These are phyloP conservation scores for Buathra laborator DNA, from an alignment of 2,888 invertebrate genomes.

Conservation along the genomic window DNA sequence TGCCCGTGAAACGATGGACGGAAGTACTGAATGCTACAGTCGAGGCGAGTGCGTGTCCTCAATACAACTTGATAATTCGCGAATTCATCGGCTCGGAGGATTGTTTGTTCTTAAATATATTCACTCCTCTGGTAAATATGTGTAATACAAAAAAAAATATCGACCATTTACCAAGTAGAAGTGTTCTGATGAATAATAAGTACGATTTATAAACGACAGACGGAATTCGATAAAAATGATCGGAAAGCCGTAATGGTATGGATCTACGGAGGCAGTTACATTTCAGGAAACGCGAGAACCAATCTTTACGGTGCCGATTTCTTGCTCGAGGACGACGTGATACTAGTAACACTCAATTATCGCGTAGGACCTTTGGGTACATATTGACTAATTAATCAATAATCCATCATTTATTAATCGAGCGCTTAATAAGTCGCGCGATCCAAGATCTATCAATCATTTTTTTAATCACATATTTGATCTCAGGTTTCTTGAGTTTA, in stretches of 20 bases:
- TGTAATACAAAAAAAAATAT: too few relatives aligned
- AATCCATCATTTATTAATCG: neutral
- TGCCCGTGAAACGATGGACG: conserved; percentile 63
- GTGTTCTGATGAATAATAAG: neutral
- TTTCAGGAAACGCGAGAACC: conserved; percentile 45
- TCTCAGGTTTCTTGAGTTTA: conserved; percentile 72
- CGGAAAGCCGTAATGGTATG: conserved; percentile 69
- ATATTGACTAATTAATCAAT: neutral
- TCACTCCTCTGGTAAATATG: conserved; percentile 63
- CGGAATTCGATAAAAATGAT: conserved; percentile 9
- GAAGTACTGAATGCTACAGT: conserved; percentile 56
- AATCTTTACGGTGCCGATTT: conserved; percentile 64
- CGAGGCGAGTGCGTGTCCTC: conserved; percentile 57
- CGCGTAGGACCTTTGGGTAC: conserved; percentile 64
- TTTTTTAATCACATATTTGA: neutral
- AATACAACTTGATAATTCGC: conserved; percentile 12
- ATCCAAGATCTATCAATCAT: conserved; percentile 1
- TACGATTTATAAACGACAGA: conserved; percentile 21
- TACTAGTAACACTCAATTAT: conserved; percentile 65
- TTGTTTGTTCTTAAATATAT: conserved; percentile 70
- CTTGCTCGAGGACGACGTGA: conserved; percentile 64
- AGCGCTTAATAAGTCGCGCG: neutral
- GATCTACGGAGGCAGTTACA: conserved; percentile 68
- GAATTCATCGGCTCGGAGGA: conserved; percentile 64
- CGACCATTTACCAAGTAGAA: too few relatives aligned